phyloP scores from a whole-genome alignment of 1,140 invertebrate species.

The Trichomalopsis sarcophagae region DNA sequence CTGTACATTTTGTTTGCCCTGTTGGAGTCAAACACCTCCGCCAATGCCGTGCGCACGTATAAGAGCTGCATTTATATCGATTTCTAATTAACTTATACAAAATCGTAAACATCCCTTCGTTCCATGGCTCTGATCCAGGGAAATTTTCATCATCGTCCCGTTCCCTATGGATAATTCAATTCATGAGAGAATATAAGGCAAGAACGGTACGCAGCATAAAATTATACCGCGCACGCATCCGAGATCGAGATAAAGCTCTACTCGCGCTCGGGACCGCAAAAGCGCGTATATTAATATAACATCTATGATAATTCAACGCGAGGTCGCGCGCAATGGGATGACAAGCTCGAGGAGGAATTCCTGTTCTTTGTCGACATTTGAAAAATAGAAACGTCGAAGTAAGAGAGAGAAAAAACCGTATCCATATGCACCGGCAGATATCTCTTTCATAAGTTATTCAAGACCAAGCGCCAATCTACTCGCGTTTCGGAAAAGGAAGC shows the following conservation, averaged over 20 bases:
- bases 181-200: not conserved
- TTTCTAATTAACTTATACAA: no score
- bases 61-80: not conserved
- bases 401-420: not conserved
- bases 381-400: not conserved
- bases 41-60: not conserved
- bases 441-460: not conserved
- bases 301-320: not conserved
- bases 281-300: not conserved
- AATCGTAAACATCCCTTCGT: not conserved
- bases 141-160: not conserved
- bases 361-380: no score
- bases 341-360: no score
- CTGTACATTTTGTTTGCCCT: not conserved
- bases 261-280: not conserved
- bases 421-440: no score
- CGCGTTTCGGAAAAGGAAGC: not conserved
- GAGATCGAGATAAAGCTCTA: not conserved
- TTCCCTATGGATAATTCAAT: not conserved
- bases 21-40: conserved; percentile 8
- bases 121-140: not conserved
- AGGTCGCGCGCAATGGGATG: no score
- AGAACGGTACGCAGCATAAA: not conserved
- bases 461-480: not conserved
- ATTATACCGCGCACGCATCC: not conserved